phyloP scores from a whole-genome alignment of 2,797 vertebrate genomes.

The Orestias chungarensis region DNA sequence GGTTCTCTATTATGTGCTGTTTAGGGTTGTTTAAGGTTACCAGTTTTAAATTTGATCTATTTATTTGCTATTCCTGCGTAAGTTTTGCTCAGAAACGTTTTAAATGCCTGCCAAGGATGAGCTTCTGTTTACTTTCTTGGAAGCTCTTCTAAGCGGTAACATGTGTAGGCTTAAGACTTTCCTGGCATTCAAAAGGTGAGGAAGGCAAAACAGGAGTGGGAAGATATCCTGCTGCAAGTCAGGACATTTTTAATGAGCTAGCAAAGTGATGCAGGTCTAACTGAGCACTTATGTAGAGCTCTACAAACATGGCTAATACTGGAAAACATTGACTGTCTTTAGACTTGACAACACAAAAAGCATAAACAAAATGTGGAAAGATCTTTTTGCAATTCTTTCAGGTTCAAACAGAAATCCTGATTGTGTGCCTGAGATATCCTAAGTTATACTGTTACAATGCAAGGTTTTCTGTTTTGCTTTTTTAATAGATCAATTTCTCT shows the following conservation, averaged over 20 bases:
- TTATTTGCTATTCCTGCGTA: background rate
- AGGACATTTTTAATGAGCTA: background rate
- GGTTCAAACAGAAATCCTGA: background rate
- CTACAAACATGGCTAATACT: background rate
- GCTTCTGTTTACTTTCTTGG: slow-evolving; percentile 5
- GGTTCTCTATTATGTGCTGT: background rate
- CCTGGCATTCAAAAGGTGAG: slow-evolving; percentile 9
- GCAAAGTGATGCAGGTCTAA: background rate
- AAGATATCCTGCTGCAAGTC: background rate
- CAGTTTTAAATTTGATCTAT: background rate
- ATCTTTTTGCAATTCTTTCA: background rate
- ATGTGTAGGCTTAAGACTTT: background rate
- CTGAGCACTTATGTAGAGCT: background rate
- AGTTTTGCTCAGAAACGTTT: background rate
- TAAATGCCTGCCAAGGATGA: background rate
- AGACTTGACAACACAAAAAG: background rate
- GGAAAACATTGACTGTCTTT: background rate
- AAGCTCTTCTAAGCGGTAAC: slow-evolving; percentile 11
- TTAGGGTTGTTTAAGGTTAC: background rate
- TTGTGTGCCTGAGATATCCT: background rate
- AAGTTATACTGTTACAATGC: background rate
- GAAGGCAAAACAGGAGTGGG: background rate
- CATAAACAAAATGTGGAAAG: background rate
- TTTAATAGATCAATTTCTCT: background rate
- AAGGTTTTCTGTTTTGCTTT: background rate